Conservation (phyloP, 2,797 vertebrate genomes). For the Sciaenops ocellatus region DNA sequence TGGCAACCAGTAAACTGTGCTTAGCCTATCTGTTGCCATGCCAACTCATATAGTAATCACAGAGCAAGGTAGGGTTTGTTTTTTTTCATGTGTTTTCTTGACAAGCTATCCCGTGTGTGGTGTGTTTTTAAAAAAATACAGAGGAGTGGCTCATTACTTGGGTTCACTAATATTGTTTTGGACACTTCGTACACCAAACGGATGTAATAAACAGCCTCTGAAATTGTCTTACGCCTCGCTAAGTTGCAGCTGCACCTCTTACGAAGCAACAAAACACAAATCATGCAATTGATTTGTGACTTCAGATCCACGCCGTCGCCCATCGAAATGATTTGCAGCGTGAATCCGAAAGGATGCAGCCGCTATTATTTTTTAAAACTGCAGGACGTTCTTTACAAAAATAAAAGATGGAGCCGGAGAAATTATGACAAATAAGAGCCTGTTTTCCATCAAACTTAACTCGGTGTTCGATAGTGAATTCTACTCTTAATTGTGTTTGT, state of each 20-base stretch:
- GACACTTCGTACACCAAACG: constrained; percentile 3
- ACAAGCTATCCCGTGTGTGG: constrained; percentile 23
- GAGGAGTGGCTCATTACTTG: constrained; percentile 7
- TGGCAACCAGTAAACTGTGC: constrained; percentile 58
- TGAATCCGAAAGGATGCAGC: constrained; percentile 25
- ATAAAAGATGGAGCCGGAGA: constrained; percentile 7
- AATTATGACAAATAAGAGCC: not conserved
- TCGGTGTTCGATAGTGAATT: constrained; percentile 37
- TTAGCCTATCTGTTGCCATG: constrained; percentile 65
- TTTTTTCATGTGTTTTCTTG: constrained; percentile 39
- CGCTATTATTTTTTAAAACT: constrained; percentile 26
- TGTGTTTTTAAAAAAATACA: constrained; percentile 3
- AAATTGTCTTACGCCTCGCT: not conserved
- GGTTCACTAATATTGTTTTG: constrained; percentile 14
- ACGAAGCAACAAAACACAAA: constrained; percentile 5
- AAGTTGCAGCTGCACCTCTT: not conserved
- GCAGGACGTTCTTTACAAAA: constrained; percentile 29
- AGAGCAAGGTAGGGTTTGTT: constrained; percentile 54
- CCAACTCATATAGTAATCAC: constrained; percentile 59
- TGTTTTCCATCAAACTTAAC: constrained; percentile 43
- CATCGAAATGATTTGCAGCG: constrained; percentile 26
- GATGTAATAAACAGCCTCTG: constrained; percentile 6
- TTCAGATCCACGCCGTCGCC: not conserved
- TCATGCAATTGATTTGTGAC: constrained; percentile 3
- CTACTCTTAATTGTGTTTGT: constrained; percentile 55